Evolutionary conservation across 2,113 vertebrate genomes (phyloP).

Genomic region (Pithys albifrons): DNA sequence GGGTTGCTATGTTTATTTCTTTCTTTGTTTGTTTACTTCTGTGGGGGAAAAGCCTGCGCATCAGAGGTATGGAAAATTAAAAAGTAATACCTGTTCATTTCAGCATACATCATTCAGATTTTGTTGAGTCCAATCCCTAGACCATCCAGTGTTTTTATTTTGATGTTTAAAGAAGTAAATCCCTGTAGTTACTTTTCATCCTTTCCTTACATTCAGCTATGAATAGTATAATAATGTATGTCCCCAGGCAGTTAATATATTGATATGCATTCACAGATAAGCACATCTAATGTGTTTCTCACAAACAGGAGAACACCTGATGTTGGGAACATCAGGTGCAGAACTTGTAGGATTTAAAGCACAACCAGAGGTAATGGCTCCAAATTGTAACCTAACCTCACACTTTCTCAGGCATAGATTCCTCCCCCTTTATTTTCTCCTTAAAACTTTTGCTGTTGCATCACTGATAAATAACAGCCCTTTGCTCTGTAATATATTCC

Average conservation of each 20-base stretch:
- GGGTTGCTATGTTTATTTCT: background rate
- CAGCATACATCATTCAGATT: background rate
- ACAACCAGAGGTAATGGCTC: background rate
- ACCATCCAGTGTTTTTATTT: background rate
- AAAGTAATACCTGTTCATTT: background rate
- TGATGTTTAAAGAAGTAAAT: background rate
- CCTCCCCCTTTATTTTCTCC: background rate
- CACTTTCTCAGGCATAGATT: background rate
- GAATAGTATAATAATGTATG: background rate
- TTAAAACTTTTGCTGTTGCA: constrained; percentile 47
- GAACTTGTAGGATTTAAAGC: constrained; percentile 29
- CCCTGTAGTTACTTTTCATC: background rate
- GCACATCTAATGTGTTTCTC: background rate
- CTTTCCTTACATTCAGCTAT: background rate
- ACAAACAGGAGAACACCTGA: background rate
- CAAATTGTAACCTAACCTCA: background rate
- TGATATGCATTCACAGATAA: background rate
- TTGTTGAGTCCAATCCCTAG: background rate
- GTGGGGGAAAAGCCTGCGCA: background rate
- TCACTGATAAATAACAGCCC: constrained; percentile 38
- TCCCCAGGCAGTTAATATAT: background rate
- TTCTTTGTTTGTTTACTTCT: background rate
- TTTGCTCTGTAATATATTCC: constrained; percentile 3
- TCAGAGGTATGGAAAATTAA: background rate
- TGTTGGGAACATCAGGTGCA: constrained; percentile 11